Evolutionary conservation across 2,113 vertebrate species (phyloP).

Genomic region (Paramisgurnus dabryanus): DNA sequence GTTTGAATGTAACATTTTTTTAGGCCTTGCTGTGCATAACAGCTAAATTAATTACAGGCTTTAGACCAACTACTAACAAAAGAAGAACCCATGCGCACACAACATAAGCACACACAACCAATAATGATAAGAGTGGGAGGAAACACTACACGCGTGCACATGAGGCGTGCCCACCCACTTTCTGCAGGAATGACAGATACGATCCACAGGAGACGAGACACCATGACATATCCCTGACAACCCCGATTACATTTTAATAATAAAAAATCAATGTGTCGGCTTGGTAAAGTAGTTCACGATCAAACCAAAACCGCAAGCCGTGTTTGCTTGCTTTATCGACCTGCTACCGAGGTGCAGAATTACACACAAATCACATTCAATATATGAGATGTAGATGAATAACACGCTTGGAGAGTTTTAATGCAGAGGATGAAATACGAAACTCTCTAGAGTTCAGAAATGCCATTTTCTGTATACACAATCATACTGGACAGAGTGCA

Average conservation of each 20-base stretch:
- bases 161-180: not conserved
- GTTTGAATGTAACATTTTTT: conserved; percentile 8
- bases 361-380: not conserved
- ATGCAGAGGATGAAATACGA: not conserved
- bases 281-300: not conserved
- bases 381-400: not conserved
- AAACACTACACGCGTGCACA: not conserved
- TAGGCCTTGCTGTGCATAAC: not conserved
- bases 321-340: conserved; percentile 28
- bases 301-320: not conserved
- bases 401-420: not conserved
- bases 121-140: conserved; percentile 10
- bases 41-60: conserved; percentile 6
- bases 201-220: not conserved
- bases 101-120: not conserved
- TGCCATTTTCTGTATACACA: not conserved
- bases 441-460: not conserved
- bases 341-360: conserved; percentile 12
- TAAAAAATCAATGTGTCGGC: conserved; percentile 6
- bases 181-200: not conserved
- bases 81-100: not conserved
- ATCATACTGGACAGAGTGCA: not conserved
- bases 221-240: not conserved
- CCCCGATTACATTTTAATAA: conserved; percentile 2
- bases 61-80: conserved; percentile 2